Evolutionary conservation across 2,888 invertebrate species (phyloP), one percentile per base, ranked within the genome.

Genomic region (Lithodes maja): DNA sequence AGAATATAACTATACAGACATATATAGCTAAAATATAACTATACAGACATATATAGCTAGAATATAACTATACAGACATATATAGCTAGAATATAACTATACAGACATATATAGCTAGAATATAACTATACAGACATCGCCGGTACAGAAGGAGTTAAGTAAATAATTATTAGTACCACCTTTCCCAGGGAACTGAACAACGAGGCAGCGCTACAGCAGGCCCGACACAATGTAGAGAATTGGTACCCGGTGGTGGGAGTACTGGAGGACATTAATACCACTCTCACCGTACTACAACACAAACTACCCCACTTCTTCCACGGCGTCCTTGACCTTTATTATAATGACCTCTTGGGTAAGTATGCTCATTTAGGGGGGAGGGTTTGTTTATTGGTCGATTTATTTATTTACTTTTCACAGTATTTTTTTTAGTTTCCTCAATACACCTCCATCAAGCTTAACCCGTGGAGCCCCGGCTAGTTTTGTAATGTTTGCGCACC

Each of bases 191-290:
- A 94, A 91, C 93, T 94, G 89, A 95, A 95, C 93, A 94, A 94
- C 92, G 93, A 93, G 80, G 95, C 95, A 95, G 95, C 95, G 12
- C 93, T 95, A 85, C 93, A 94, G 89, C 93, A 93, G 91, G 95
- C 96, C 50, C 95, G 95, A 93, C 92, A 93, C 71, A 95, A 95
- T 91, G 95, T 95, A 2, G 94, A 95, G 87, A 94, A 94, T 92
- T 95, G 95, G 94, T 96, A 94, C 93, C 94, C 94, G 2, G 95
- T 95, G 1, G 95, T 96, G 61, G 95, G 95, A 50, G 93, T 95
- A 68, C 93, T 96, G 91, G 95, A 95, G 93, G 94, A 95, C 92
- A 93, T 95, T 91, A 95, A 95, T 92, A 93, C 94, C 83, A 95
- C 95, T 3, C 93, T 96, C 54, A 93, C 94, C 78, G 94, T 95